phyloP scores from a whole-genome alignment of 2,797 vertebrate species.

The Phoeniculus purpureus region DNA sequence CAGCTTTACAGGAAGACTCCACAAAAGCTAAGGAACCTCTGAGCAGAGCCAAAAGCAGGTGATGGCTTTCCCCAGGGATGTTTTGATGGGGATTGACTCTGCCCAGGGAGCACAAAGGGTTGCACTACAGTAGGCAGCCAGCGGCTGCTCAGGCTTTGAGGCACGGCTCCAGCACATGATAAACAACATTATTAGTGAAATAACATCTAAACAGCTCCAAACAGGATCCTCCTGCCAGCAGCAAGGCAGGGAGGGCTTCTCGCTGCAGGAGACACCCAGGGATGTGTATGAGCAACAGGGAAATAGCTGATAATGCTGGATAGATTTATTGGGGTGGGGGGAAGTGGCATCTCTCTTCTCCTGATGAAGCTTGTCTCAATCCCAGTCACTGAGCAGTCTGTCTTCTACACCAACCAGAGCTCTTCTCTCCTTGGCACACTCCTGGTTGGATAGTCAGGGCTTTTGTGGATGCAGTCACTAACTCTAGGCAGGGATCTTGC shows the following conservation, averaged over 20 bases:
- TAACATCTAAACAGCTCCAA: slow-evolving; percentile 29
- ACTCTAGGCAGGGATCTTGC: neutral
- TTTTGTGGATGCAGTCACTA: neutral
- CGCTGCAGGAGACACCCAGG: neutral
- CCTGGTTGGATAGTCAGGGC: neutral
- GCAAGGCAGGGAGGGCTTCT: neutral
- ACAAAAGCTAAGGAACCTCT: neutral
- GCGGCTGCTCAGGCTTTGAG: neutral
- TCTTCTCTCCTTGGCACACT: accelerated
- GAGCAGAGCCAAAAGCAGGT: neutral
- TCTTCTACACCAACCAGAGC: neutral
- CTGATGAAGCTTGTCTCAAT: neutral
- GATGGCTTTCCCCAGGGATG: neutral
- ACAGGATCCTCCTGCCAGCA: slow-evolving; percentile 29
- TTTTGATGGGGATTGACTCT: neutral
- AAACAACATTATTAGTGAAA: slow-evolving; percentile 47
- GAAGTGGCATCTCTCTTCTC: neutral
- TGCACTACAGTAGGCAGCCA: accelerated
- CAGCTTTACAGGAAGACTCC: neutral
- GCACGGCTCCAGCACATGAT: neutral
- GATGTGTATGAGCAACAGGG: accelerated
- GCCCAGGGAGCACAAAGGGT: neutral
- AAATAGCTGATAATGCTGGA: neutral
- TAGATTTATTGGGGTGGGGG: too few relatives aligned
- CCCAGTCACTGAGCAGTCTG: neutral